Evolutionary conservation across 2,888 invertebrate species (phyloP).

Genomic region (Polia nebulosa): DNA sequence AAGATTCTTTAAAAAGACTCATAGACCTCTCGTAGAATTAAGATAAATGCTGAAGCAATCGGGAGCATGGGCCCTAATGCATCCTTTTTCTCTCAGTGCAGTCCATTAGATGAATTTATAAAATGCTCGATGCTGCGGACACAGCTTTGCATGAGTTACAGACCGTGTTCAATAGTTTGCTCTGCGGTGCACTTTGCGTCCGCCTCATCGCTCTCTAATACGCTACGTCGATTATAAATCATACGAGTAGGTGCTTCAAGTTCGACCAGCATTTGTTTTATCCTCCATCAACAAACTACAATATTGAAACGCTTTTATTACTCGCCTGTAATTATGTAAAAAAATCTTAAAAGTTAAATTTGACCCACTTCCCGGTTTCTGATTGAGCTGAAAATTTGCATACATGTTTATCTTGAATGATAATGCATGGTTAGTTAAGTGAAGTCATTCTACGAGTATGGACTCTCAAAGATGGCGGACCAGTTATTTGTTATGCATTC

Average conservation of each 20-base stretch:
- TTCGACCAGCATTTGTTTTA: background rate
- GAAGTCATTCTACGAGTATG: no score
- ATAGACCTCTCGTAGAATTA: background rate
- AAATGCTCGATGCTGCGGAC: background rate
- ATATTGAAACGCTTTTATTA: no score
- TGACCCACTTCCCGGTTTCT: no score
- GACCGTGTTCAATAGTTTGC: background rate
- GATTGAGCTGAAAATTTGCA: no score
- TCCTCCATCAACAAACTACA: background rate
- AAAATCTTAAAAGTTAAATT: no score
- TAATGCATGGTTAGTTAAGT: no score
- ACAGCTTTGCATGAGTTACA: background rate
- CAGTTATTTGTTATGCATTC: no score
- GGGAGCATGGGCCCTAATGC: fast-evolving
- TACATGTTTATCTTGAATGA: no score
- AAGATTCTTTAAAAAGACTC: background rate
- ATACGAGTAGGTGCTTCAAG: no score
- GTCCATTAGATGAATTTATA: background rate
- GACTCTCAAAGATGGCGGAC: no score
- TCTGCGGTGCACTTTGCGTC: background rate
- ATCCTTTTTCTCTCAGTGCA: background rate
- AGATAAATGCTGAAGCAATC: background rate
- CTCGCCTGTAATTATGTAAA: no score
- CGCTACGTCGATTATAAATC: background rate
- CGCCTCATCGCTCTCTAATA: background rate